A percentile compares a stretch with the other conserved stretches of the same genome.
Evolutionary conservation across 2,888 invertebrate genomes (phyloP).

Genomic region (Xanthia icteritia): DNA sequence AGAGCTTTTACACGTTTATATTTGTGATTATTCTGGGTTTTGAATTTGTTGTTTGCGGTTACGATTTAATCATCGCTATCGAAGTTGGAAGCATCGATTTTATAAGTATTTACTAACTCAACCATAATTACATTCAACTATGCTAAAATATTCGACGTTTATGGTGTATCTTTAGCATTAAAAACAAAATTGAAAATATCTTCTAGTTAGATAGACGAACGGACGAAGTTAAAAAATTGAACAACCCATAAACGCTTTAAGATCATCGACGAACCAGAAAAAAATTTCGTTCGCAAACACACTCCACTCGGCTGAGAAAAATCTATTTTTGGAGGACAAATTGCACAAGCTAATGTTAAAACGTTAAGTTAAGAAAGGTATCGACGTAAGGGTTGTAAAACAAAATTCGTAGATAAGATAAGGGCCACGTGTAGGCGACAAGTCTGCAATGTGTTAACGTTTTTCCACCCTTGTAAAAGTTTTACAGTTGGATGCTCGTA

Average conservation of each 20-base stretch:
- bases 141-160: not conserved
- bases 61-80: not conserved
- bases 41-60: not conserved
- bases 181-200: not conserved
- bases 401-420: constrained; percentile 80
- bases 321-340: constrained; percentile 47
- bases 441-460: constrained; percentile 76
- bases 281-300: constrained; percentile 25
- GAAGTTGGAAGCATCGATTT: not conserved
- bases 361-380: constrained; percentile 63
- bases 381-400: constrained; percentile 74
- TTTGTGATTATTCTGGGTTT: constrained; percentile 14
- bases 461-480: constrained; percentile 62
- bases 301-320: constrained; percentile 4
- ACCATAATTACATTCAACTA: not conserved
- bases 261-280: not conserved
- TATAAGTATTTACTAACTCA: not conserved
- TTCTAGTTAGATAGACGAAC: not conserved
- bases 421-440: constrained; percentile 71
- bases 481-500: constrained; percentile 28
- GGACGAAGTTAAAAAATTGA: not conserved
- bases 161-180: not conserved
- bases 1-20: constrained; percentile 22
- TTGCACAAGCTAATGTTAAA: constrained; percentile 53
- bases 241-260: constrained; percentile 7